These are phyloP conservation scores for Hydroisotoma schaefferi DNA, from an alignment of 2,888 invertebrate genomes.

Conservation along the genomic window DNA sequence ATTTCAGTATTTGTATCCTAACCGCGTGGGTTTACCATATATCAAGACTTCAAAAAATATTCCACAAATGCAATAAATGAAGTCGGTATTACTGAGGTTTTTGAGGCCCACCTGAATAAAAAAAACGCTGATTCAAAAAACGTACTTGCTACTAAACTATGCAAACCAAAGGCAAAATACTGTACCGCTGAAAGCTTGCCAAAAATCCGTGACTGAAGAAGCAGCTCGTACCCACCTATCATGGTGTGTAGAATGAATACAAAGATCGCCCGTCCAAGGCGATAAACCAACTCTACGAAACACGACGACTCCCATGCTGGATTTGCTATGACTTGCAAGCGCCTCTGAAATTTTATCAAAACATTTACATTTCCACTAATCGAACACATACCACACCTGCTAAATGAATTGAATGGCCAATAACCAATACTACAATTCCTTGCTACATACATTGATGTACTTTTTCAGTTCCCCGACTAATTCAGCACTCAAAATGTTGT, in stretches of 20 bases:
- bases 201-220: neutral
- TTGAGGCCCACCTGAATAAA: neutral
- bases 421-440: no score
- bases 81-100: neutral
- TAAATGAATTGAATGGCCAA: no score
- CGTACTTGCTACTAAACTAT: neutral
- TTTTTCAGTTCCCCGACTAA: neutral
- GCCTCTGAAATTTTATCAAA: neutral
- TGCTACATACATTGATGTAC: no score
- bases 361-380: neutral
- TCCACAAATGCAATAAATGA: neutral
- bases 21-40: no score
- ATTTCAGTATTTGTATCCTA: no score
- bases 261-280: slow-evolving; percentile 4
- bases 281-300: neutral
- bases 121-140: neutral
- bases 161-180: neutral
- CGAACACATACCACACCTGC: neutral
- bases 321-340: neutral
- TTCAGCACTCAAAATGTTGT: no score
- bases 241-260: neutral
- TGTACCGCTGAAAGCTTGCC: slow-evolving; percentile 1
- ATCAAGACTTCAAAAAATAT: neutral
- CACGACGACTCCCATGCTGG: neutral
- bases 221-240: neutral